Percentiles rank a stretch among this genome's conserved stretches.
Conservation (phyloP, 2,888 invertebrate genomes). For the Heliothis peltigera region DNA sequence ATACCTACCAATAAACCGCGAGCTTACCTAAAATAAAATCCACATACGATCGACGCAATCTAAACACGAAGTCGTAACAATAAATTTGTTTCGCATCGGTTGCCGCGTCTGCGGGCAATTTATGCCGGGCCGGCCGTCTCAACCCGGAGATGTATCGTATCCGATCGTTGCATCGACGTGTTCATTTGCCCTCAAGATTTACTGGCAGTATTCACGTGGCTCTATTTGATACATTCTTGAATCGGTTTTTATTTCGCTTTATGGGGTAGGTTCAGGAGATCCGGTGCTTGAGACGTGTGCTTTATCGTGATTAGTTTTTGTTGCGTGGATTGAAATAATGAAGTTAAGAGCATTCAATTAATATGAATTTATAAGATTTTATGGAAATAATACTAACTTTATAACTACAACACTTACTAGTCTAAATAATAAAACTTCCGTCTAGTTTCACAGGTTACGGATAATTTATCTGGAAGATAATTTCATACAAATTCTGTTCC, state of each 20-base stretch:
- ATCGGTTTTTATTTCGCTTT: constrained; percentile 45
- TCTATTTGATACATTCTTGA: constrained; percentile 56
- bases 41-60: constrained; percentile 56
- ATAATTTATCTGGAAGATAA: too few species aligned
- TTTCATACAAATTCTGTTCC: too few species aligned
- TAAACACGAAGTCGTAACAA: constrained; percentile 62
- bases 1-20: constrained; percentile 17
- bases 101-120: constrained; percentile 77
- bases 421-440: too few species aligned
- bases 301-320: constrained; percentile 11
- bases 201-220: constrained; percentile 64
- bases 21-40: constrained; percentile 47
- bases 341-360: too few species aligned
- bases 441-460: too few species aligned
- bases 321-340: background rate
- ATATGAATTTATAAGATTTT: too few species aligned
- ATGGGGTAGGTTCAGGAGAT: constrained; percentile 11
- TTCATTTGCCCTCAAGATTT: constrained; percentile 80
- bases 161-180: constrained; percentile 79
- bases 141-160: constrained; percentile 79
- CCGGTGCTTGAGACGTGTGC: constrained; percentile 8
- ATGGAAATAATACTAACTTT: too few species aligned
- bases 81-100: constrained; percentile 74
- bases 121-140: constrained; percentile 73
- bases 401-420: too few species aligned